Conservation (phyloP, 2,113 vertebrate species). For the Ceyx margarethae region DNA sequence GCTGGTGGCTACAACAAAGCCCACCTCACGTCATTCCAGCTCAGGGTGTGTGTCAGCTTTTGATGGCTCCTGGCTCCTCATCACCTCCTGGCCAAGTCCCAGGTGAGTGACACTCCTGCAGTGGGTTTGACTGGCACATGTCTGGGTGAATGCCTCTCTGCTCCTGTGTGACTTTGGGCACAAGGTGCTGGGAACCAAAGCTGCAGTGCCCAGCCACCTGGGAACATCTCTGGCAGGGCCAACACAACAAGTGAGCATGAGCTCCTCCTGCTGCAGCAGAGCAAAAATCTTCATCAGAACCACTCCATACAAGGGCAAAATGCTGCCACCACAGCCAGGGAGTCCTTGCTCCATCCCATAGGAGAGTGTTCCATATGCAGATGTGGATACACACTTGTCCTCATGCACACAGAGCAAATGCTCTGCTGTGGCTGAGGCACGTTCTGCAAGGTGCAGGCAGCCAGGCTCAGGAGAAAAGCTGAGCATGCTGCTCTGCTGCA, state of each 20-base stretch:
- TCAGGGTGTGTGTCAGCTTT: background rate
- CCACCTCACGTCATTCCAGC: background rate
- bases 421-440: background rate
- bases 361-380: background rate
- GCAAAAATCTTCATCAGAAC: background rate
- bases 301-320: accelerated
- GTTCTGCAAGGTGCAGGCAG: background rate
- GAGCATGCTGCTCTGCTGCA: background rate
- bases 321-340: background rate
- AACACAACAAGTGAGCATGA: background rate
- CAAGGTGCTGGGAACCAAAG: background rate
- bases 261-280: background rate
- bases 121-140: background rate
- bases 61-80: background rate
- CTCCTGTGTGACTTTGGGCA: background rate
- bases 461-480: background rate
- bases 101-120: background rate
- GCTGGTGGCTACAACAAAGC: background rate
- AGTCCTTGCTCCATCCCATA: background rate
- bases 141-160: accelerated
- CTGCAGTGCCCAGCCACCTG: background rate
- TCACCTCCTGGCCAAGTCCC: accelerated
- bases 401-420: accelerated
- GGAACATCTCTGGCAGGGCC: background rate
- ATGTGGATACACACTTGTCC: background rate